phyloP scores from a whole-genome alignment of 2,797 vertebrate species.

The Kryptolebias ocellatus region DNA sequence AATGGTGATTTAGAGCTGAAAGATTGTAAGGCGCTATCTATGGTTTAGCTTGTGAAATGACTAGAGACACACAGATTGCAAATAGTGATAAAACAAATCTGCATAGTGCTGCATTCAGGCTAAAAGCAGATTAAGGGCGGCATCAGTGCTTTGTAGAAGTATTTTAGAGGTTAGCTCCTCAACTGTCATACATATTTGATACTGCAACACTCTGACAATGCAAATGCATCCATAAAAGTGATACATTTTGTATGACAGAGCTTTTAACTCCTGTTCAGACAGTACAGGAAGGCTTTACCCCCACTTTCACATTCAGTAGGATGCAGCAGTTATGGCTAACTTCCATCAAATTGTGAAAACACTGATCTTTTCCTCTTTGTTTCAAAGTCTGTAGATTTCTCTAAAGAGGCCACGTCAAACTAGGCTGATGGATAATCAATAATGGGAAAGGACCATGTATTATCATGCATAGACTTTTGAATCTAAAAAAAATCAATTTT shows the following conservation, averaged over 20 bases:
- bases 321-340: conserved; percentile 41
- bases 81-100: conserved; percentile 46
- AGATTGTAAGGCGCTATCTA: conserved; percentile 25
- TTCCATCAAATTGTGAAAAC: conserved; percentile 36
- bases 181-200: conserved; percentile 41
- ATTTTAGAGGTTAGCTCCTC: conserved; percentile 45
- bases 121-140: conserved; percentile 40
- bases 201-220: conserved; percentile 18
- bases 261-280: conserved; percentile 23
- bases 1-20: conserved; percentile 19
- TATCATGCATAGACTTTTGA: conserved; percentile 40
- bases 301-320: conserved; percentile 29
- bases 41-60: conserved; percentile 40
- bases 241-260: conserved; percentile 17
- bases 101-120: conserved; percentile 15
- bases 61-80: conserved; percentile 27
- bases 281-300: conserved; percentile 26
- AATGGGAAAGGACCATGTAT: conserved; percentile 49
- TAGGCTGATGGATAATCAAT: conserved; percentile 66
- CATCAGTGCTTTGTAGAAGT: conserved; percentile 14
- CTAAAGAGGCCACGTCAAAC: conserved; percentile 51
- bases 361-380: conserved; percentile 25
- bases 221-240: conserved; percentile 42
- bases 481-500: conserved; percentile 48
- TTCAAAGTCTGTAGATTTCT: conserved; percentile 51